Conservation (phyloP, 2,113 vertebrate genomes). For the Pedionomus torquatus region DNA sequence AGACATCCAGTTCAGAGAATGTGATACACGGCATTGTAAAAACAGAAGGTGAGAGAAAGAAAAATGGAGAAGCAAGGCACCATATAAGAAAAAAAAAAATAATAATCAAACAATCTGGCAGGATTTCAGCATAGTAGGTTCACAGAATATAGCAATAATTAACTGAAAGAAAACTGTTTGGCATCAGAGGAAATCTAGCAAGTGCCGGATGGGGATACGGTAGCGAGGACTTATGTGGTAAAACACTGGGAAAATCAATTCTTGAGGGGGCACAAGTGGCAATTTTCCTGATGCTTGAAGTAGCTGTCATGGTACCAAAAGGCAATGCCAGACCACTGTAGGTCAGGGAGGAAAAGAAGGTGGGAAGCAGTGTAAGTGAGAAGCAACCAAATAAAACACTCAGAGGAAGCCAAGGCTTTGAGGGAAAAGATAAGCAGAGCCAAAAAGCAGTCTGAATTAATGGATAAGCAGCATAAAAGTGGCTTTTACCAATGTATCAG, state of each 20-base stretch:
- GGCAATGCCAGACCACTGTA: not conserved
- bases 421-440: not conserved
- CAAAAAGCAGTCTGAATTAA: not conserved
- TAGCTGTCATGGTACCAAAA: not conserved
- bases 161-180: not conserved
- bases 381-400: not conserved
- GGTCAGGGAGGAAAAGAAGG: not conserved
- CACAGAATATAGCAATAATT: fast-evolving
- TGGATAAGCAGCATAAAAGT: not conserved
- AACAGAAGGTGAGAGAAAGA: not conserved
- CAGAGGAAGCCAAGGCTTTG: not conserved
- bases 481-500: not conserved
- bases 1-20: not conserved
- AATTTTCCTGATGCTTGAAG: not conserved
- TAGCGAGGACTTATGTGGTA: not conserved
- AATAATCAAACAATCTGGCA: not conserved
- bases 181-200: not conserved
- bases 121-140: not conserved
- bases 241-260: conserved; percentile 1
- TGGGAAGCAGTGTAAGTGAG: not conserved
- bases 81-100: not conserved
- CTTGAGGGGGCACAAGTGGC: not conserved
- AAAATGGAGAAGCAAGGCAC: not conserved
- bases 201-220: not conserved
- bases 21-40: not conserved